Evolutionary conservation across 2,888 invertebrate genomes (phyloP), one percentile per base, ranked within the genome.

Genomic region (Melieria crassipennis): DNA sequence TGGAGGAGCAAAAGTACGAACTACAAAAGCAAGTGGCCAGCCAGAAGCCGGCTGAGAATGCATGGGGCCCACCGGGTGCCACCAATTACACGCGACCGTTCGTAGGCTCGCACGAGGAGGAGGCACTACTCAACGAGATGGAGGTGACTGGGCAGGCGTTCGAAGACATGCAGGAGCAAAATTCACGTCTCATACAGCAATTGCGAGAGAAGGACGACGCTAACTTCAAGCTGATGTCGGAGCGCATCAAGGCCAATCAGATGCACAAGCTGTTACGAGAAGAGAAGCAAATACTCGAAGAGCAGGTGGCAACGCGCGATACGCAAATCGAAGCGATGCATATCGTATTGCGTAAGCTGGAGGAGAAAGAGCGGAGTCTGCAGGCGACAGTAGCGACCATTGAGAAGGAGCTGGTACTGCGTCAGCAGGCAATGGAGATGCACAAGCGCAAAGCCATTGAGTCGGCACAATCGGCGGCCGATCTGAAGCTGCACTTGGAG

Each of bases 111-210:
- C 91, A 92, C 82, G 97, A 98, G 85, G 98, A 99, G 86, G 98
- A 99, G 83, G 97, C 98, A 0, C 89, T 99, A 65, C 88, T 99
- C 13, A 98, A 96, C 84, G 99, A 99, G 88, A 98, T 99, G 97
- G 99, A 99, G 85, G 97, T 98, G 4, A 99, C 99, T 0, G 99
- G 99, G 0, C 98, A 98, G 86, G 99, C 99, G 1, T 98, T 98
- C 84, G 99, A 99, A 85, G 99, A 99, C 83, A 98, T 98, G 97
- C 98, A 99, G 88, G 98, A 99, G 82, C 98, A 98, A 88, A 98
- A 98, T 87, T 96, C 96, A 0, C 89, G 98, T 52, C 90, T 99
- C 30, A 94, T 99, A 66, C 97, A 98, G 80, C 98, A 99, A 86
- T 88, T 99, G 71, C 89, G 97, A 4, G 98, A 99, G 86, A 98